These are phyloP conservation scores for Drosophila anomelani DNA, from an alignment of 2,888 invertebrate genomes.

Conservation along the genomic window DNA sequence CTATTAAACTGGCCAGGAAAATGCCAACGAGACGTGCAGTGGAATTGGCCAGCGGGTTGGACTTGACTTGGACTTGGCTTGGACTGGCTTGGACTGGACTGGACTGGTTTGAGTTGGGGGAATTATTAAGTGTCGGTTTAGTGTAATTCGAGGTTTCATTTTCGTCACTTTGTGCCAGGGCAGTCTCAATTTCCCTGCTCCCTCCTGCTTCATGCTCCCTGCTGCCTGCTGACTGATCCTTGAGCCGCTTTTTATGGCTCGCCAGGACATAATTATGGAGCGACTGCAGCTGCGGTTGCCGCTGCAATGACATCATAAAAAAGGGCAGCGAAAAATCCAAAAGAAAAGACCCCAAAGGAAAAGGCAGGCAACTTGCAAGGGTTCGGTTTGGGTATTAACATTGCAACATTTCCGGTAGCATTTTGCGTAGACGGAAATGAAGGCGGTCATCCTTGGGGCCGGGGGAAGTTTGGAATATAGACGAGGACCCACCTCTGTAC, in stretches of 20 bases:
- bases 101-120: conserved; percentile 17
- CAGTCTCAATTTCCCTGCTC: conserved; percentile 57
- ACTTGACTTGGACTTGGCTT: conserved; percentile 1
- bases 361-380: conserved; percentile 27
- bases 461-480: too few species aligned
- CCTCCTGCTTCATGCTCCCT: conserved; percentile 37
- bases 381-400: conserved; percentile 35
- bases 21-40: conserved; percentile 36
- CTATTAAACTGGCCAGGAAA: conserved; percentile 70
- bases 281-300: conserved; percentile 45
- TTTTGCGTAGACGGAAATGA: conserved; percentile 75
- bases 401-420: conserved; percentile 73
- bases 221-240: conserved; percentile 38
- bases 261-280: conserved; percentile 65
- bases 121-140: conserved; percentile 81
- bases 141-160: conserved; percentile 80
- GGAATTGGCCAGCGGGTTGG: neutral
- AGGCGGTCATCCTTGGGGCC: conserved; percentile 1
- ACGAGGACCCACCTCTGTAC: conserved; percentile 89
- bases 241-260: conserved; percentile 65
- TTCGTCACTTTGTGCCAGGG: conserved; percentile 72
- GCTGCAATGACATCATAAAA: conserved; percentile 72
- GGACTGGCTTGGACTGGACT: neutral
- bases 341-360: neutral
- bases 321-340: conserved; percentile 27